phyloP scores from a whole-genome alignment of 2,888 invertebrate genomes.

The Camponotus fellah region DNA sequence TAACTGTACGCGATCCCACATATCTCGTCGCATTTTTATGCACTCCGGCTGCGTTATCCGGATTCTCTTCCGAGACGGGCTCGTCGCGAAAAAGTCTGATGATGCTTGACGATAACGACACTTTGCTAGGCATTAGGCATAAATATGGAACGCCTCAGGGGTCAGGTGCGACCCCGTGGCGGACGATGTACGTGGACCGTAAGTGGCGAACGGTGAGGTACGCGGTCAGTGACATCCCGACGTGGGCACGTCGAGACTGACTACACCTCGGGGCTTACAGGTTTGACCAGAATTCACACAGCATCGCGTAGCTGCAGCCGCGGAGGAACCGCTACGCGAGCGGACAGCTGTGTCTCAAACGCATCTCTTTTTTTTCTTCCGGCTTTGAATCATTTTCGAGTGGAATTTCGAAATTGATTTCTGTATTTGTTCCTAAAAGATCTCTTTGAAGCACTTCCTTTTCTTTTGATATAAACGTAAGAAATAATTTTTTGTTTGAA shows the following conservation, averaged over 20 bases:
- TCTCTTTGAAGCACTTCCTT: not conserved
- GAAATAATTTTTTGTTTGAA: not conserved
- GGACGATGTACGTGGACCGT: conserved; percentile 68
- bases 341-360: conserved; percentile 66
- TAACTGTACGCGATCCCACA: conserved; percentile 24
- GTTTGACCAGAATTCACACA: conserved; percentile 83
- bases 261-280: conserved; percentile 75
- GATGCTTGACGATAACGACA: conserved; percentile 68
- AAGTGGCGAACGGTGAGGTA: conserved; percentile 73
- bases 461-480: not conserved
- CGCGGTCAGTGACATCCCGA: conserved; percentile 81
- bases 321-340: conserved; percentile 77
- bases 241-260: conserved; percentile 49
- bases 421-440: not conserved
- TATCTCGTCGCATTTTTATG: conserved; percentile 37
- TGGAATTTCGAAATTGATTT: conserved; percentile 59
- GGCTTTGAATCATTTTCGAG: conserved; percentile 48
- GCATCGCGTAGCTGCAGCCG: conserved; percentile 76
- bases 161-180: conserved; percentile 72
- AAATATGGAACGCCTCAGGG: conserved; percentile 76
- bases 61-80: conserved; percentile 10
- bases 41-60: not conserved
- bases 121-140: conserved; percentile 71
- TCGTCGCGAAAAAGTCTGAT: conserved; percentile 50
- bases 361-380: conserved; percentile 51